A percentile compares a stretch with the other conserved stretches of the same genome.
Conservation (phyloP, 2,888 invertebrate genomes). For the Pardosa pseudoannulata region DNA sequence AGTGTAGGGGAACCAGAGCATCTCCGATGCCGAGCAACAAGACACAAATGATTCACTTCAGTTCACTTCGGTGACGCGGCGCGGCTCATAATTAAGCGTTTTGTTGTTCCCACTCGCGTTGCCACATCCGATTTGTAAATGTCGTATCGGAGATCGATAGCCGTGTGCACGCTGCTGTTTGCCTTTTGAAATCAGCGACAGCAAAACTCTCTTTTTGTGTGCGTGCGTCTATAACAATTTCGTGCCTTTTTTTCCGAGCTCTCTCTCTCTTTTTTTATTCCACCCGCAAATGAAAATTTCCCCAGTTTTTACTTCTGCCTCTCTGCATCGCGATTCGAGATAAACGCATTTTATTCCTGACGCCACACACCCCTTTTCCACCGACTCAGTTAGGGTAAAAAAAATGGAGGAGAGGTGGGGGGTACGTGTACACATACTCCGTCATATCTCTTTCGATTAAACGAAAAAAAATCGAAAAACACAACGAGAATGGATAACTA, state of each 20-base stretch:
- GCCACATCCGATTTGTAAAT: slow-evolving; percentile 62
- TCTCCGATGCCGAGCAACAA: not conserved
- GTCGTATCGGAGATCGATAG: slow-evolving; percentile 53
- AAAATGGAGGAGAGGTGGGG: not conserved
- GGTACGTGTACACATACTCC: not conserved
- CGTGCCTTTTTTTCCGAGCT: too few species aligned
- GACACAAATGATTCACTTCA: not conserved
- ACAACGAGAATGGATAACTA: slow-evolving; percentile 33
- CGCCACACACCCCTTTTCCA: not conserved
- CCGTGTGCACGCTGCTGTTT: slow-evolving; percentile 7
- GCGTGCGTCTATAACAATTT: not conserved
- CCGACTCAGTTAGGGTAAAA: not conserved
- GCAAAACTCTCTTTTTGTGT: not conserved
- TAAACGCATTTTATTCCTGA: not conserved
- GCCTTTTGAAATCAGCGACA: slow-evolving; percentile 31
- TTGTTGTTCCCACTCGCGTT: slow-evolving; percentile 46
- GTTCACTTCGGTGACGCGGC: slow-evolving; percentile 7
- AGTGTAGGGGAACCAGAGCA: not conserved
- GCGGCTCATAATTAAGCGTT: slow-evolving; percentile 65
- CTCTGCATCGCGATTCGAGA: not conserved
- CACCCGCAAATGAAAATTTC: slow-evolving; percentile 35
- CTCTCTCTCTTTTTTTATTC: too few species aligned
- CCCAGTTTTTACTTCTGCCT: slow-evolving; percentile 10
- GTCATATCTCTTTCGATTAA: slow-evolving; percentile 49
- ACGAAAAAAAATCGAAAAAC: slow-evolving; percentile 65